Conservation (phyloP, 2,797 vertebrate species). For the Pangasius macronema region DNA sequence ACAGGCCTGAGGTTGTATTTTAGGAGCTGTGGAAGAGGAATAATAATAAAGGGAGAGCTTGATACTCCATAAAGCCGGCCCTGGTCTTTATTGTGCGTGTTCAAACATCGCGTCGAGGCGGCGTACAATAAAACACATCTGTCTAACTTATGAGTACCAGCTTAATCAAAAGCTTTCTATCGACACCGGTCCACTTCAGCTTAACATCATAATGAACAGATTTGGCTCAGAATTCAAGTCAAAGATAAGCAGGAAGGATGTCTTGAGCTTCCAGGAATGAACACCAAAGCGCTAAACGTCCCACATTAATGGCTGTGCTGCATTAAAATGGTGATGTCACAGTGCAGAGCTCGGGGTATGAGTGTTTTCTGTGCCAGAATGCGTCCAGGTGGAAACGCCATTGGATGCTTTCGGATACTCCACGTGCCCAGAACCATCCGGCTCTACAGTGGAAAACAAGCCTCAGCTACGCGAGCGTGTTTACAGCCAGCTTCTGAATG, state of each 20-base stretch:
- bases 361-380: neutral
- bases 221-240: neutral
- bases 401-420: neutral
- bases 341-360: neutral
- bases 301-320: neutral
- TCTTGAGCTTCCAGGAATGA: neutral
- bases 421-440: neutral
- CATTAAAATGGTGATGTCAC: neutral
- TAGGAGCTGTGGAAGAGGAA: neutral
- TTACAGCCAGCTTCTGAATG: neutral
- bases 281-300: neutral
- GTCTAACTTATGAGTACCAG: neutral
- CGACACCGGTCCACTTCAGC: neutral
- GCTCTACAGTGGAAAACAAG: neutral
- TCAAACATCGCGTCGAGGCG: neutral
- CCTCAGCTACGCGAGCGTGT: neutral
- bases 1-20: neutral
- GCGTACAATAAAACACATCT: neutral
- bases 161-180: conserved; percentile 8
- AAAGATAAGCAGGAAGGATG: conserved; percentile 1
- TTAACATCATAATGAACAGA: neutral
- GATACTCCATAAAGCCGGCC: neutral
- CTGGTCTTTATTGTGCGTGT: neutral
- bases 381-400: neutral
- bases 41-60: neutral